phyloP scores from a whole-genome alignment of 2,113 vertebrate genomes.

The Pedionomus torquatus region DNA sequence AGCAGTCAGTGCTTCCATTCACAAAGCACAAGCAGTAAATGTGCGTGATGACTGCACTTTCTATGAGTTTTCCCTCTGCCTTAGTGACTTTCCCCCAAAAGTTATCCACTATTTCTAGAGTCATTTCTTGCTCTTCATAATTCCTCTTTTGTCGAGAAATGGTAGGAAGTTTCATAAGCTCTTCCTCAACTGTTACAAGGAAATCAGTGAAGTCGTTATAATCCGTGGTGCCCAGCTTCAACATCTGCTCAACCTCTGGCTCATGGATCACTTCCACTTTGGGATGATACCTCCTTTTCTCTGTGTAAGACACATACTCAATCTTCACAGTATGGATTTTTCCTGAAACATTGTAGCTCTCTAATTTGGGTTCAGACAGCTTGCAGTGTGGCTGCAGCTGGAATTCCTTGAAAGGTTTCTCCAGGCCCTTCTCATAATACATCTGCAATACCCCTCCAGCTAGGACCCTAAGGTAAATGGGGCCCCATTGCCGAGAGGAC shows the following conservation, averaged over 20 bases:
- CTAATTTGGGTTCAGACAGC: slow-evolving; percentile 89
- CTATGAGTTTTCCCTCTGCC: slow-evolving; percentile 78
- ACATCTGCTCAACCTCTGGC: slow-evolving; percentile 88
- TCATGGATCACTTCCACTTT: slow-evolving; percentile 88
- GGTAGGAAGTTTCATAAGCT: slow-evolving; percentile 82
- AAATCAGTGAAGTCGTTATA: slow-evolving; percentile 88
- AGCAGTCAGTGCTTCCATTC: slow-evolving; percentile 84
- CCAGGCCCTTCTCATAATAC: slow-evolving; percentile 94
- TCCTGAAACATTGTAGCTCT: slow-evolving; percentile 86
- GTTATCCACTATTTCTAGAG: slow-evolving; percentile 88
- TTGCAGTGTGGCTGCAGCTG: slow-evolving; percentile 87
- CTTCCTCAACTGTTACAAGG: slow-evolving; percentile 86
- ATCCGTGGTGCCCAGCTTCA: slow-evolving; percentile 91
- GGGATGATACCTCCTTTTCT: slow-evolving; percentile 90
- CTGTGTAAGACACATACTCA: slow-evolving; percentile 87
- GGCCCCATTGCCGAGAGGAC: slow-evolving; percentile 98
- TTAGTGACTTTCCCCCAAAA: slow-evolving; percentile 89
- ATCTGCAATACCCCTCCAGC: slow-evolving; percentile 91
- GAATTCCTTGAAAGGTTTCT: slow-evolving; percentile 94
- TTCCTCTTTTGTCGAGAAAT: slow-evolving; percentile 78
- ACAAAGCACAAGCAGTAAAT: slow-evolving; percentile 91
- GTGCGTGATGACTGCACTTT: slow-evolving; percentile 83
- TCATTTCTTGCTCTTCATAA: slow-evolving; percentile 92
- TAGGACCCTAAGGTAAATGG: slow-evolving; percentile 89
- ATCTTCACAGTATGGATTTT: slow-evolving; percentile 94